These are phyloP conservation scores for Butorides virescens DNA, from an alignment of 2,113 vertebrate genomes.

Conservation along the genomic window DNA sequence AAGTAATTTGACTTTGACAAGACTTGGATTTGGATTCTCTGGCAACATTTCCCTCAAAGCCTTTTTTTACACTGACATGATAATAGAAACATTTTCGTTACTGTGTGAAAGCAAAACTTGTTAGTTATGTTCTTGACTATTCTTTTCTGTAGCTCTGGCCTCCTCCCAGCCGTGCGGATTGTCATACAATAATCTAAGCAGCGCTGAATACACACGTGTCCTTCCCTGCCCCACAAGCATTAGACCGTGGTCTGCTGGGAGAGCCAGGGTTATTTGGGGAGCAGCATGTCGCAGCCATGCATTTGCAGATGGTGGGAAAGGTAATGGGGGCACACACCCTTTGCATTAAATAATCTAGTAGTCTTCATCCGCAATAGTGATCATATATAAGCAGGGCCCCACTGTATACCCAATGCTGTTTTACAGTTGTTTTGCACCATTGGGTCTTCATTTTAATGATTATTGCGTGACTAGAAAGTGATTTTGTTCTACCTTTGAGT, in stretches of 20 bases:
- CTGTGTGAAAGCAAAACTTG: background rate
- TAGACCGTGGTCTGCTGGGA: rapidly evolving
- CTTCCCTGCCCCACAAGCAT: background rate
- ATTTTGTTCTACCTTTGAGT: background rate
- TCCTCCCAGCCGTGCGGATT: background rate
- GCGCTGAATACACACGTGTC: too few species aligned
- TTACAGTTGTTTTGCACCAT: background rate
- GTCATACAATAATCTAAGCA: background rate
- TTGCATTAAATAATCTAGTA: background rate
- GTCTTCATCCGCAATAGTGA: rapidly evolving
- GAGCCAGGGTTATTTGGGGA: background rate
- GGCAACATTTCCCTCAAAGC: background rate
- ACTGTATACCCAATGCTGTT: background rate
- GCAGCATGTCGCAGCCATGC: background rate
- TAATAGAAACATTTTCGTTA: background rate
- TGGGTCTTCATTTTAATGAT: background rate
- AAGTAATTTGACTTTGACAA: background rate
- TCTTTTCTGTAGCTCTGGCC: too few species aligned
- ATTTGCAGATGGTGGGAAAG: background rate
- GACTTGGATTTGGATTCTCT: background rate
- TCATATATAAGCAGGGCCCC: background rate
- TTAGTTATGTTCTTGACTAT: background rate
- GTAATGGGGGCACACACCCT: background rate
- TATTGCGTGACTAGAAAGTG: background rate
- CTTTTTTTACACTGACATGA: background rate